phyloP scores from a whole-genome alignment of 2,888 invertebrate genomes.

The Dynastes tityus region DNA sequence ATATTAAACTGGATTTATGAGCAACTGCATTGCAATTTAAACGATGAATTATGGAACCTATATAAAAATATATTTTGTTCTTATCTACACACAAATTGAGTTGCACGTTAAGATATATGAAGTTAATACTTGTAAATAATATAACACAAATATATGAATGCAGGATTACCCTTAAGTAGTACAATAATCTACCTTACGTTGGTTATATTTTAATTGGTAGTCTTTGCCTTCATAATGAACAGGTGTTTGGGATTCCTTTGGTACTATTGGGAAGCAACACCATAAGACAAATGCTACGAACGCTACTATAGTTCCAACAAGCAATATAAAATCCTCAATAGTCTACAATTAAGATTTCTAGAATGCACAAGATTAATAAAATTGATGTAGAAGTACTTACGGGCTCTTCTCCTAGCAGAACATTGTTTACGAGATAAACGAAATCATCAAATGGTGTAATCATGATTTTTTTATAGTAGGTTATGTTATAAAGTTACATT shows the following conservation, averaged over 20 bases:
- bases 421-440: conserved; percentile 75
- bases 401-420: conserved; percentile 76
- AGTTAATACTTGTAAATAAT: conserved; percentile 1
- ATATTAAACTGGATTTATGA: conserved; percentile 1
- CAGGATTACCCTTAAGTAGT: conserved; percentile 56
- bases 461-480: conserved; percentile 56
- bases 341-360: conserved; percentile 69
- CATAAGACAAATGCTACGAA: conserved; percentile 77
- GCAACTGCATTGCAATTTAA: conserved; percentile 24
- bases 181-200: conserved; percentile 61
- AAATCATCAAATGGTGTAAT: conserved; percentile 77
- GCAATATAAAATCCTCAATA: conserved; percentile 76
- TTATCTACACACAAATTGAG: conserved; percentile 44
- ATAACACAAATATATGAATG: conserved; percentile 33
- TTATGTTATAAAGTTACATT: conserved; percentile 4
- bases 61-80: conserved; percentile 46
- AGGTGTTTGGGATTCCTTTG: conserved; percentile 65
- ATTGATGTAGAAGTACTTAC: conserved; percentile 67
- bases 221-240: conserved; percentile 65
- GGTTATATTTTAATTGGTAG: conserved; percentile 64
- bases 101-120: conserved; percentile 31
- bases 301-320: conserved; percentile 76
- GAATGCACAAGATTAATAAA: conserved; percentile 22
- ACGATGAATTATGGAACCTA: conserved; percentile 12
- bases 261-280: conserved; percentile 76